Evolutionary conservation across 35 echinoderm and acorn worm species (phyloP).

Genomic region (Hemicentrotus pulcherrimus): DNA sequence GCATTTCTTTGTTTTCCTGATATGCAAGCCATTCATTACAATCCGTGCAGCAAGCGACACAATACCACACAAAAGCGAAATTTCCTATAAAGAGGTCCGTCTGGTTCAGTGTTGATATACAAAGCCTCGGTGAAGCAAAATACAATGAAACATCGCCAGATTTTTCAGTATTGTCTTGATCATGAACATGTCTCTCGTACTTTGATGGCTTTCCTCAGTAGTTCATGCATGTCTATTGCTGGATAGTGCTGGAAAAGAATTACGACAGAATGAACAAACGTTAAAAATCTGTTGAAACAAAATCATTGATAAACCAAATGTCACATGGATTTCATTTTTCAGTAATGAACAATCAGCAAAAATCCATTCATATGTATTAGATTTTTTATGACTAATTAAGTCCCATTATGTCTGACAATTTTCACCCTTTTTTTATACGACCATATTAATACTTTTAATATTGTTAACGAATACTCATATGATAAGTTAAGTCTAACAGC

Average conservation of each 20-base stretch:
- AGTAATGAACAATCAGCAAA: too few relatives aligned
- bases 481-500: background rate
- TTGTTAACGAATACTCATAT: background rate
- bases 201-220: slow-evolving; percentile 69
- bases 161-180: background rate
- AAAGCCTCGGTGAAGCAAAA: background rate
- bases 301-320: too few relatives aligned
- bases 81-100: background rate
- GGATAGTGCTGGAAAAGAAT: slow-evolving; percentile 66
- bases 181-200: slow-evolving; percentile 27
- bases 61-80: background rate
- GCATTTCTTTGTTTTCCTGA: background rate
- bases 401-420: too few relatives aligned
- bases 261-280: background rate
- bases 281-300: too few relatives aligned
- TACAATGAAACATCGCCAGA: background rate
- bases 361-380: too few relatives aligned
- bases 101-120: background rate
- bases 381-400: too few relatives aligned
- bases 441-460: too few relatives aligned
- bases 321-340: too few relatives aligned
- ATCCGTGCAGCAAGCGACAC: background rate
- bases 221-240: slow-evolving; percentile 64
- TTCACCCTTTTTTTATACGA: too few relatives aligned
- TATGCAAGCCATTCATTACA: background rate